Evolutionary conservation across 2,797 vertebrate genomes (phyloP).

Genomic region (Taenioides sp.): DNA sequence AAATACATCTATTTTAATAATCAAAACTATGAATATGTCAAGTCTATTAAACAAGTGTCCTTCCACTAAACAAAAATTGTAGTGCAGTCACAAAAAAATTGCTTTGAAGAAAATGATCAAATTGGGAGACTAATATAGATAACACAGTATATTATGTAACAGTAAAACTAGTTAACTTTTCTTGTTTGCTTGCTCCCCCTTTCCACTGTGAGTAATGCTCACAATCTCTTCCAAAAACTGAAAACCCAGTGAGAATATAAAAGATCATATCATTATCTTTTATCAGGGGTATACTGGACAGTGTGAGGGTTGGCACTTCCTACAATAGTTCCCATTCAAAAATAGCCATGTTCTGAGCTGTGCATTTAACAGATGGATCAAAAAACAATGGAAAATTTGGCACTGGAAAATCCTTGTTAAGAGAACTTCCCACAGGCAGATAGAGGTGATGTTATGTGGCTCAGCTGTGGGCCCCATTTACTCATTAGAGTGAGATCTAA

Average conservation of each 20-base stretch:
- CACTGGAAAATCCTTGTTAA: no score
- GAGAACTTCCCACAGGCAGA: slow-evolving; percentile 48
- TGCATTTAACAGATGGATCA: slow-evolving; percentile 53
- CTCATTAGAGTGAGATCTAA: slow-evolving; percentile 60
- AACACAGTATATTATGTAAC: no score
- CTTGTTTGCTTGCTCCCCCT: background rate
- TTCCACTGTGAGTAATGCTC: background rate
- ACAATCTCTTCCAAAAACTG: background rate
- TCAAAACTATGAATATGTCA: no score
- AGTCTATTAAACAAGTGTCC: no score
- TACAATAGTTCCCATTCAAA: slow-evolving; percentile 46
- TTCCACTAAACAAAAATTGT: no score
- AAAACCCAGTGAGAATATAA: no score
- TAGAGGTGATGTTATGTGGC: slow-evolving; percentile 41
- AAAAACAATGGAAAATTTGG: slow-evolving; percentile 29
- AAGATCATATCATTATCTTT: slow-evolving; percentile 8
- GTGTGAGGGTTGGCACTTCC: slow-evolving; percentile 54
- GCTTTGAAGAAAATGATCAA: background rate
- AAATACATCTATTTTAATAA: no score
- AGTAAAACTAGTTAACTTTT: background rate
- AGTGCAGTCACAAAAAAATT: no score
- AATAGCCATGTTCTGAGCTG: slow-evolving; percentile 57
- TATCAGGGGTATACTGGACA: slow-evolving; percentile 55
- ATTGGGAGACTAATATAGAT: no score
- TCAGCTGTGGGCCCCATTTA: slow-evolving; percentile 61